Evolutionary conservation across 2,888 invertebrate genomes (phyloP).

Genomic region (Andrena chrysosceles): DNA sequence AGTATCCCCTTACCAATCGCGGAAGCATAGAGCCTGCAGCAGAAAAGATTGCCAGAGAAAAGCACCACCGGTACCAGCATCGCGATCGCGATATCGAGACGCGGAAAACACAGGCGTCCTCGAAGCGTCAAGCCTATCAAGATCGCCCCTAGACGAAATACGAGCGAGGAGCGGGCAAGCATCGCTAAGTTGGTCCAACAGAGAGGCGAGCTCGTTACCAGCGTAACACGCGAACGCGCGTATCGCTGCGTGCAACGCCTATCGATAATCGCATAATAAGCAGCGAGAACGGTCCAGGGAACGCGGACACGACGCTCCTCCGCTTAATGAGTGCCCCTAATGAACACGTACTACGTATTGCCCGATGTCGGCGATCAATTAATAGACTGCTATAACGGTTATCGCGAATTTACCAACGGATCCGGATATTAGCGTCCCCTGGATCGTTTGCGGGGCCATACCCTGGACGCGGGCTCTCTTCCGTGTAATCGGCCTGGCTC

Average conservation of each 20-base stretch:
- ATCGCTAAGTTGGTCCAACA: no score
- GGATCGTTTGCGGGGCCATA: slow-evolving; percentile 20
- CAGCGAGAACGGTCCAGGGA: slow-evolving; percentile 25
- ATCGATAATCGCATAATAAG: slow-evolving; percentile 59
- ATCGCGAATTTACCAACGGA: slow-evolving; percentile 69
- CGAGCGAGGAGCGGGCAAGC: background rate
- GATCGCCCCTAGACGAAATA: background rate
- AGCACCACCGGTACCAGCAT: background rate
- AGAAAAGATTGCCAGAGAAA: no score
- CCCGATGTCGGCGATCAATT: slow-evolving; percentile 56
- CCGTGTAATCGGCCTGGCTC: slow-evolving; percentile 20
- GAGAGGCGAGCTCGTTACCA: slow-evolving; percentile 1
- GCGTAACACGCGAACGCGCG: slow-evolving; percentile 11
- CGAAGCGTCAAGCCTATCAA: background rate
- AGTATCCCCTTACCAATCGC: no score
- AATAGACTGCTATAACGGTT: slow-evolving; percentile 59
- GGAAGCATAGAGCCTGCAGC: no score
- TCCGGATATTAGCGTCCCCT: slow-evolving; percentile 40
- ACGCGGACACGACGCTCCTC: slow-evolving; percentile 34
- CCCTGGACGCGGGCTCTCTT: background rate
- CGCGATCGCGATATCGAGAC: background rate
- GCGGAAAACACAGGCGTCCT: background rate
- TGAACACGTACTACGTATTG: slow-evolving; percentile 47
- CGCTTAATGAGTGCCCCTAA: slow-evolving; percentile 55
- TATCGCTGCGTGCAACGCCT: slow-evolving; percentile 45